Base-by-base conservation (phyloP, 2,113 vertebrate genomes). In the Nesospiza acunhae region DNA sequence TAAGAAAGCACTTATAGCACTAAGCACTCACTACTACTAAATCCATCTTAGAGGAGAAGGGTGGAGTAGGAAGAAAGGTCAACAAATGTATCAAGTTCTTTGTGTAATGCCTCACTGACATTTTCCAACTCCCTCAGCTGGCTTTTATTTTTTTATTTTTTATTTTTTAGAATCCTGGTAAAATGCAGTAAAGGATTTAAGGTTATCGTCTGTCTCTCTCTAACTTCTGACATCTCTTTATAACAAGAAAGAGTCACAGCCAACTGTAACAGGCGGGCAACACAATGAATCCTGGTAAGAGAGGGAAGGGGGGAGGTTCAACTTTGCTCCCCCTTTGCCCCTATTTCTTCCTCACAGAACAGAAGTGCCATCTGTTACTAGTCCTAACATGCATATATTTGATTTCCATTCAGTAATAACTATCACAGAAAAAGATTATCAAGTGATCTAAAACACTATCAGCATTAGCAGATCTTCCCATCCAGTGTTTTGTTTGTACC, bases 341-440 rank as follows among this genome's bases (percentile, higher is more conserved):
- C 73, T 77, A 13, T 96, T 88, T 97, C 95, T 97, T 93, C 95
- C 88, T 95, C 80, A 42, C 87, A 97, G 56, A 76, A 95, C 96
- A 97, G 97, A 97, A 97, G 96, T 97, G 63, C 97, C 98, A 98
- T 98, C 97, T 98, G 97, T 96, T 97, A 97, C 55, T 92, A 77
- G 94, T 91, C 93, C 95, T 90, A 85, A 89, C 72, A 84, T 63
- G 79, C 89, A 94, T 86, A 79, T 83, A 73, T 97, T 97, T 96
- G 94, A 93, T 97, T 98, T 79, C 92, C 97, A 95, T 97, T 97
- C 97, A 92, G 82, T 60, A 93, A 87, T 95, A 97, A 95, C 94
- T 95, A 96, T 70, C 83, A 87, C 60, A 91, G 96, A 95, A 96
- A 95, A 97, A 96, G 95, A 97, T 97, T 97, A 97, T 74, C 93